These are phyloP conservation scores for Nilaparvata lugens DNA, from an alignment of 1,140 invertebrate species.

Conservation along the genomic window DNA sequence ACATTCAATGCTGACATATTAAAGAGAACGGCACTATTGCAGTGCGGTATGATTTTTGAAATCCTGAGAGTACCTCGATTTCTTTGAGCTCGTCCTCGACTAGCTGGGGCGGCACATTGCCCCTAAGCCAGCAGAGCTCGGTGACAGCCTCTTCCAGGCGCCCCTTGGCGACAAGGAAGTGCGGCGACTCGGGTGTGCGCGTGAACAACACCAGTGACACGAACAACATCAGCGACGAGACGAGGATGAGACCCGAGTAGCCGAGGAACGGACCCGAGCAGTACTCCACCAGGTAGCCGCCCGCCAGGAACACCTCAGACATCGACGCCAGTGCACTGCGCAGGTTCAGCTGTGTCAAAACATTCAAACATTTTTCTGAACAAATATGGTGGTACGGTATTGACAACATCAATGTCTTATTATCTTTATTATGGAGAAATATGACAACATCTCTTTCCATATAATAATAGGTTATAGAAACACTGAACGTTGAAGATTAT, in stretches of 20 bases:
- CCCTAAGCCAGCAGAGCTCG: conserved; percentile 6
- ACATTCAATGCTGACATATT: no score
- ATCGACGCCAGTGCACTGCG: not conserved
- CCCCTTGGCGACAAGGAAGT: conserved; percentile 11
- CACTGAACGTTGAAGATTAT: no score
- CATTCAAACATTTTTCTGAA: no score
- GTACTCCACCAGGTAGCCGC: conserved; percentile 2
- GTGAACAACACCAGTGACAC: conserved; percentile 3
- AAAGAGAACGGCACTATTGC: no score
- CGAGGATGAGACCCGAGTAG: not conserved
- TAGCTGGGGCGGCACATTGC: conserved; percentile 1
- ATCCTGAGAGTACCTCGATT: conserved; percentile 14
- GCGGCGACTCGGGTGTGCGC: conserved; percentile 12
- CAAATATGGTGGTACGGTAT: no score
- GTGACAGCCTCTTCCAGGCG: conserved; percentile 36
- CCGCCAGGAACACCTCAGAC: not conserved
- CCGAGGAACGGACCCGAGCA: conserved; percentile 1
- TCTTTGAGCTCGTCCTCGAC: conserved; percentile 9
- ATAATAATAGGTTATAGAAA: no score
- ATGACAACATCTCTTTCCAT: no score
- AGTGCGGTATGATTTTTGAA: no score
- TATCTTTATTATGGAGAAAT: no score
- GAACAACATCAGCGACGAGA: conserved; percentile 1
- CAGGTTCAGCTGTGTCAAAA: not conserved
- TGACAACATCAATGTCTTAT: no score